Base-by-base conservation (phyloP, 2,888 invertebrate genomes). In the Luffia ferchaultella region DNA sequence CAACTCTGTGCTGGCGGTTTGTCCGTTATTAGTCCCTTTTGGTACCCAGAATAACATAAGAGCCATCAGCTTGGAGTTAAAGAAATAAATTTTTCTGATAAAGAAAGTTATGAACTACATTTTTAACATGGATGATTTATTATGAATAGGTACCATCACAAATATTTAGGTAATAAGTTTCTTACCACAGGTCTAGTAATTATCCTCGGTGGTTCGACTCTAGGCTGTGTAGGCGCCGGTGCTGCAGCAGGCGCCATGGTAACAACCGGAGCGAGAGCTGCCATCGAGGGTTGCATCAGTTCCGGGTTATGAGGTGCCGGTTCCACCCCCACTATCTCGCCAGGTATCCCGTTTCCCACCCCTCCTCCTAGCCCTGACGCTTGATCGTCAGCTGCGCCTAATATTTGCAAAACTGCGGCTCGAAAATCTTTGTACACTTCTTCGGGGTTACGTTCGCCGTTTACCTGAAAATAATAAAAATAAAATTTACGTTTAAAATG, bases 341-440 rank as follows among this genome's bases (percentile, higher is more conserved):
- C 88, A 44, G 88, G 88, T 65, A 88, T 88, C 57, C 87, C 78
- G n/a, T n/a, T n/a, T 0, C 83, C 83, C 2, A 79, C 77, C 50
- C 90, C 89, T 59, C 68, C 73, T 53, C 89, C 89, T 62, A 89
- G 88, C 54, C 86, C 75, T 48, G 86, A 85, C 1, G 85, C 75
- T 60, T 88, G 87, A 61, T 89, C 89, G 63, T 90, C 91, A 57
- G 88, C 86, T 44, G 87, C 79, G 18, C 91, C 92, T 17, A 95
- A 76, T 62, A 93, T 91, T 65, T 90, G 88, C 58, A 93, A 88
- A 7, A 94, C 89, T 1, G 92, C 90, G 9, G 89, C 86, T 49
- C 92, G 88, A 73, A 95, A 95, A 73, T 95, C 95, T 64, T 89
- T 89, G 77, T 94, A 95, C 9, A 95, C 95, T 62, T 95, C 94